These are phyloP conservation scores for Rhinoptilus africanus DNA, from an alignment of 2,113 vertebrate genomes.

Conservation along the genomic window DNA sequence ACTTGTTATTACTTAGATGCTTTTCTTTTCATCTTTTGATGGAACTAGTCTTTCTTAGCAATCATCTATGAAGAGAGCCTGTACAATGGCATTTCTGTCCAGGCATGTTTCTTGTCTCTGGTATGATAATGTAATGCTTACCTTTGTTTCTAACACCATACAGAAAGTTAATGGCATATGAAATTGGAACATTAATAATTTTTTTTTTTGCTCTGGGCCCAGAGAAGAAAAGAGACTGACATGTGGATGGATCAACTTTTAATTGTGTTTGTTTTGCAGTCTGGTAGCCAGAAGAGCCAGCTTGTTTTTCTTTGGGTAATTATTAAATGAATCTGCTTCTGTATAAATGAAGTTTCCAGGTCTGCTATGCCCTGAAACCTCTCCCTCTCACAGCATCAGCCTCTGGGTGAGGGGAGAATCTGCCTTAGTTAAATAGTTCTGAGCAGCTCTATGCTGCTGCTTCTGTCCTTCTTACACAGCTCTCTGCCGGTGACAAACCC, in stretches of 20 bases:
- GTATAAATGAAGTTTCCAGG: not conserved
- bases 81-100: not conserved
- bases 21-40: not conserved
- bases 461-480: not conserved
- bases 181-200: not conserved
- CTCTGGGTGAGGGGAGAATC: not conserved
- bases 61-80: not conserved
- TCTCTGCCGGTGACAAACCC: not conserved
- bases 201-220: not conserved
- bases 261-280: not conserved
- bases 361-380: not conserved
- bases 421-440: not conserved
- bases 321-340: not conserved
- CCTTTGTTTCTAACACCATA: not conserved
- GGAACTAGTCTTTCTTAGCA: not conserved
- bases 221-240: not conserved
- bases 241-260: not conserved
- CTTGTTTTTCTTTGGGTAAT: slow-evolving; percentile 2
- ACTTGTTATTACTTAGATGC: not conserved
- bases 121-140: not conserved
- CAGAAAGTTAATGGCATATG: not conserved
- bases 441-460: not conserved
- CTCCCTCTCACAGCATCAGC: not conserved
- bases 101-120: not conserved
- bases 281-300: not conserved